phyloP scores from a whole-genome alignment of 2,797 vertebrate genomes.

The Hylomyscus alleni region DNA sequence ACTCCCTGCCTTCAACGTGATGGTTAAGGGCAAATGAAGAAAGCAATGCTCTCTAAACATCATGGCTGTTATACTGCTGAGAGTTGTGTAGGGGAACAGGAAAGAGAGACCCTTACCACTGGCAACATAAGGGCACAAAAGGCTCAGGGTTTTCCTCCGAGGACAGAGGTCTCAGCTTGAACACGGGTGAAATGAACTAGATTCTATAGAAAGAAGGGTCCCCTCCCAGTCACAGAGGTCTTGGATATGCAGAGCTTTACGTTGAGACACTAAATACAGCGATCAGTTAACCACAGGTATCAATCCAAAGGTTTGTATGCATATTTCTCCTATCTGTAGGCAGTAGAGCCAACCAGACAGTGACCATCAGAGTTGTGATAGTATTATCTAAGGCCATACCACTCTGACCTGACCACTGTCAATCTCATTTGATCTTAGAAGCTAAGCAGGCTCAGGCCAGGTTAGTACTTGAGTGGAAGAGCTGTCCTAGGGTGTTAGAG shows the following conservation, averaged over 20 bases:
- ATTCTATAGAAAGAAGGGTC: not conserved
- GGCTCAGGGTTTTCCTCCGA: not conserved
- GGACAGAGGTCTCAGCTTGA: not conserved
- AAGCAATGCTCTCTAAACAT: slow-evolving; percentile 12
- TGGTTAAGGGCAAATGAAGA: not conserved
- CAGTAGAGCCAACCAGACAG: not conserved
- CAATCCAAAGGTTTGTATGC: not conserved
- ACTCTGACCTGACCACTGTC: not conserved
- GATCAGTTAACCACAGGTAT: not conserved
- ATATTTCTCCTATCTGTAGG: not conserved
- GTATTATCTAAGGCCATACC: not conserved
- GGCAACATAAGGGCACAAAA: not conserved
- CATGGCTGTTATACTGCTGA: not conserved
- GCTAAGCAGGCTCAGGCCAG: not conserved
- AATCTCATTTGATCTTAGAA: not conserved
- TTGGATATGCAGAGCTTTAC: not conserved
- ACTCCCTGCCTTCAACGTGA: not conserved
- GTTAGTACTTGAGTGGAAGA: not conserved
- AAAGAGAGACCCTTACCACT: not conserved
- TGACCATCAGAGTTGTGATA: not conserved
- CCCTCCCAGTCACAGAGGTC: not conserved
- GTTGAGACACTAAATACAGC: not conserved
- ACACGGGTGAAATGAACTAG: not conserved
- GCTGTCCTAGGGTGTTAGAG: not conserved
- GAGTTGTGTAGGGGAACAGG: not conserved